Conservation (phyloP, 2,797 vertebrate species). For the Sylvia borin region DNA sequence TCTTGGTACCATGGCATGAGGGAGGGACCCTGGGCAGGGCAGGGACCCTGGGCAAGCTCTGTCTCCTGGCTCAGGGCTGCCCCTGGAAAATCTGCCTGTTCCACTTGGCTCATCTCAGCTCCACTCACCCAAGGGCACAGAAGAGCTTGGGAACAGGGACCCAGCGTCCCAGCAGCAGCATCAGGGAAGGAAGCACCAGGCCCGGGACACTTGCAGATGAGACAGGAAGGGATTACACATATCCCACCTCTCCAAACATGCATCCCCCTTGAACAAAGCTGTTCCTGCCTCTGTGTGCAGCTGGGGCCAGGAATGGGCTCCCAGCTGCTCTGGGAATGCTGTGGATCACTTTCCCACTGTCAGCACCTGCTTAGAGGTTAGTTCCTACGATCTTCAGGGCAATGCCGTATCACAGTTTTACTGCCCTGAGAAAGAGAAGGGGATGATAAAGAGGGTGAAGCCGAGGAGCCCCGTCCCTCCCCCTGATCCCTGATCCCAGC, state of each 20-base stretch:
- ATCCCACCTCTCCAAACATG: background rate
- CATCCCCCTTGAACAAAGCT: background rate
- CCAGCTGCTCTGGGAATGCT: slow-evolving; percentile 45
- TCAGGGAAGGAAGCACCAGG: slow-evolving; percentile 32
- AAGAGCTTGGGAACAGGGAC: background rate
- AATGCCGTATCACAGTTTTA: background rate
- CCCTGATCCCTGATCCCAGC: background rate
- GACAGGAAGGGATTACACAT: slow-evolving; percentile 59
- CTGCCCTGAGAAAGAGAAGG: slow-evolving; percentile 41
- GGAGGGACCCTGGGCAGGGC: background rate
- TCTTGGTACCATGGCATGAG: background rate
- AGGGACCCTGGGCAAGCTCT: fast-evolving
- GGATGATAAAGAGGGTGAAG: background rate
- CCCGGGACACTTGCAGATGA: background rate
- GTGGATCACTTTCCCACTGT: slow-evolving; percentile 55
- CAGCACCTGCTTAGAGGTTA: slow-evolving; percentile 65
- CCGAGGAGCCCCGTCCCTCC: background rate
- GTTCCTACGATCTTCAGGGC: slow-evolving; percentile 8
- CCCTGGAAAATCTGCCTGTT: background rate
- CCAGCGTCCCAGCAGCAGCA: background rate
- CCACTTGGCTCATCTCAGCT: background rate
- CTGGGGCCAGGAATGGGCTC: background rate
- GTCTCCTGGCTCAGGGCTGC: background rate
- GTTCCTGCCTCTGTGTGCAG: background rate
- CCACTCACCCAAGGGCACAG: fast-evolving